Evolutionary conservation across 1,140 invertebrate species (phyloP), one percentile per base, ranked within the genome.

Genomic region (Brachystomella parvula): DNA sequence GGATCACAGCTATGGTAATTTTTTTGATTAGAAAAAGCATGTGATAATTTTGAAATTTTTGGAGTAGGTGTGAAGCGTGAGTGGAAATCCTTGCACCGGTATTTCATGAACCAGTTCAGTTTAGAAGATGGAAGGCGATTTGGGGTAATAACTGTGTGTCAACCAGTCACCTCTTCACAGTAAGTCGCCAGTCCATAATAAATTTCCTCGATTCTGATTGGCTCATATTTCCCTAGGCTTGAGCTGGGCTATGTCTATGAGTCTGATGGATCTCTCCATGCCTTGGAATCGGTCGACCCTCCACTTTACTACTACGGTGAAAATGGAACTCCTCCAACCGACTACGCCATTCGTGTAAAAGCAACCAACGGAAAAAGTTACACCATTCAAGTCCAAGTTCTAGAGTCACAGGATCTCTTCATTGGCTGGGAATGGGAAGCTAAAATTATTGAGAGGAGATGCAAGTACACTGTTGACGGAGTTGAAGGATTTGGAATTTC

Each of bases 1-100:
- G 72, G 86, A 88, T 76, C 86, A 88, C 74, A 86, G 84, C 70
- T 88, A 84, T 77, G 86, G 86, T 86, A 76, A 80, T 75, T 68
- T 30, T 53, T 59, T 30, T 29, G 24, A 26, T 35, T 31, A 33
- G 39, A 47, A 29, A 59, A 29, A 29, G 32, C 56, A 47, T 47
- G n/a, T n/a, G n/a, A n/a, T 63, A 28, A 49, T 63, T 62, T 35
- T 56, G 31, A 24, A n/a, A 29, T 62, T 67, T 24, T 63, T 24
- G 44, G 12, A 67, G 69, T 75, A 73, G 86, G 85, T 26, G 75
- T 83, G 29, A 84, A 83, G 68, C 76, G 87, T 47, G 85, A 88
- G 73, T 89, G 87, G 87, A 81, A 79, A 39, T 73, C 86, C 44
- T 82, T 88, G 78, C 85, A 88, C 72, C 78, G 87, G 32, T 89